Evolutionary conservation across 2,797 vertebrate species (phyloP).

Genomic region (Platalea minor): DNA sequence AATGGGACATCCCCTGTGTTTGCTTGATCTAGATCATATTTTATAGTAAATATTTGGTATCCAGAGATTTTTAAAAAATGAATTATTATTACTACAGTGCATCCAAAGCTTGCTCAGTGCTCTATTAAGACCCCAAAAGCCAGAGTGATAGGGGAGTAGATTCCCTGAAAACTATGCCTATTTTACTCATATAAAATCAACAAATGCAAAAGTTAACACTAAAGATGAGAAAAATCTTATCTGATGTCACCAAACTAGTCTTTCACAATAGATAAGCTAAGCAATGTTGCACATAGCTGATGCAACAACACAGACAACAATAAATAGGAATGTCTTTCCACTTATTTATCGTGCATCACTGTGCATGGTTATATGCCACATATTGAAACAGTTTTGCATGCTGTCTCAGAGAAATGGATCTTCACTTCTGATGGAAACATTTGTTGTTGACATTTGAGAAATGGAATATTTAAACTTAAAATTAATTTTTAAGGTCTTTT

Average conservation of each 20-base stretch:
- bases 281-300: not conserved
- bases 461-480: not conserved
- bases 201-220: not conserved
- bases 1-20: not conserved
- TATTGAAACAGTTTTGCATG: not conserved
- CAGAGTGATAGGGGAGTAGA: not conserved
- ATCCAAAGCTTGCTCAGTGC: not conserved
- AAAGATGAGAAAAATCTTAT: not conserved
- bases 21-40: not conserved
- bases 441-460: not conserved
- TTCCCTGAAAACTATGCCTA: not conserved
- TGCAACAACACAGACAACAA: not conserved
- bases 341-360: not conserved
- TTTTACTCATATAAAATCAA: not conserved
- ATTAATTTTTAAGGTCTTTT: not conserved
- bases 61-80: not conserved
- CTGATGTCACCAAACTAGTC: not conserved
- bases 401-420: not conserved
- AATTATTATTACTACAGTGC: not conserved
- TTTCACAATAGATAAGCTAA: not conserved
- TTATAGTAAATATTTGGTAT: not conserved
- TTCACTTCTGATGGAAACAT: not conserved
- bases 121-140: not conserved
- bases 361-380: not conserved
- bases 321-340: not conserved